Evolutionary conservation across 2,797 vertebrate species (phyloP), one percentile per base, ranked within the genome.

Genomic region (Varecia variegata): DNA sequence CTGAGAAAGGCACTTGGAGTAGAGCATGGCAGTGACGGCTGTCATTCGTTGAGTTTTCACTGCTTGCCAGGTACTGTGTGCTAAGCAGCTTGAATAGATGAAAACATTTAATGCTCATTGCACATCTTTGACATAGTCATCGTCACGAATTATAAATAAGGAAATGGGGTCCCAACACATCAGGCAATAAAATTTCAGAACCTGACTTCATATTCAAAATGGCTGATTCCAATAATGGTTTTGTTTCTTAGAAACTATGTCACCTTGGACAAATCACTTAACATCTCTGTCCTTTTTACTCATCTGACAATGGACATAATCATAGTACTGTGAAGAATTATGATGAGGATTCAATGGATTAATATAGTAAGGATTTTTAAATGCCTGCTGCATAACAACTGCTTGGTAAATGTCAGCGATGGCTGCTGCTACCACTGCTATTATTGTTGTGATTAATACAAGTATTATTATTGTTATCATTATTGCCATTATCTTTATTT

Each of bases 361-460:
- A 45, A 58, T 18, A 10, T 7, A 84, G 12, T 3, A 20, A 88
- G 17, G 23, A 43, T 18, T 71, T 9, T 13, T 85, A 27, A n/a
- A 35, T 4, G 11, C 35, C 45, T 60, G 2, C 0, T 32, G 1
- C 1, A 25, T 67, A 52, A 11, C 0, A 30, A 23, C 1, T 76
- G 23, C 23, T 90, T 14, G 2, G n/a, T 20, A 54, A 54, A 82
- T 58, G 35, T 58, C 27, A 65, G 54, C 2, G 20, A 65, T 7
- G 5, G 73, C 35, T 38, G 20, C 52, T 25, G 47, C 8, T 45
- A 32, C 11, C 5, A 45, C 30, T 52, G 0, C 21, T 9, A 32
- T 6, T 23, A 52, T 5, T 32, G 0, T 8, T 52, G 9, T 20
- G n/a, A 73, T 6, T 32, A 62, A 58, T 17, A 15, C 60, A 15